Evolutionary conservation across 2,888 invertebrate species (phyloP), one percentile per base, ranked within the genome.

Genomic region (Polydrusus pterygomalis): DNA sequence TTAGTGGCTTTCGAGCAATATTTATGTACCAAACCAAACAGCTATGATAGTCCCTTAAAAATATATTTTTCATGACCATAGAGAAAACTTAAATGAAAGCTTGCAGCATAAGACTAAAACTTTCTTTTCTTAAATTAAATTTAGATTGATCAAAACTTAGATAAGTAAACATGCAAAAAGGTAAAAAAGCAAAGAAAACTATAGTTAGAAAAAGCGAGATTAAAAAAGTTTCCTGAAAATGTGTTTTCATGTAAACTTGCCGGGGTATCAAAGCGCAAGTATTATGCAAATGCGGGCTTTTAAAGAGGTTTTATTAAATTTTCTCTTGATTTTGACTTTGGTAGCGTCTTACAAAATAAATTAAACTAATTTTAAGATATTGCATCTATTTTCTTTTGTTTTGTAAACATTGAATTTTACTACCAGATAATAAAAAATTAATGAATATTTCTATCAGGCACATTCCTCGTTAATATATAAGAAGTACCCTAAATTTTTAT

Each of bases 251-350:
- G 76, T 76, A 76, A 72, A 76, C 76, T 76, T 72, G 45, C 67
- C 67, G 67, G 79, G 79, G 83, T 82, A 84, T 83, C 83, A 82
- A 80, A 83, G 81, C 80, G 77, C 81, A 82, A 83, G 82, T 83
- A 84, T 85, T 85, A 85, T 85, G 85, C 80, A 85, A 85, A 85
- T 85, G 80, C 80, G 73, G 78, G 83, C 83, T 83, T 84, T 76
- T 71, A 83, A 84, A 84, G 83, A 83, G 84, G 82, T 82, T 85
- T 85, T 85, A 84, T 86, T 86, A 85, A 85, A 84, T 85, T 82
- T 68, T 67, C 72, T 64, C 72, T 38, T 58, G 72, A 67, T 72
- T 67, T 60, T 30, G 65, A 70, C 34, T 75, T 71, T 74, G 58
- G 38, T 60, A 60, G 38, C 38, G 17, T 38, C 38, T 38, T 17